Evolutionary conservation across 2,888 invertebrate genomes (phyloP), one percentile per base, ranked within the genome.

Genomic region (Spisula solida): DNA sequence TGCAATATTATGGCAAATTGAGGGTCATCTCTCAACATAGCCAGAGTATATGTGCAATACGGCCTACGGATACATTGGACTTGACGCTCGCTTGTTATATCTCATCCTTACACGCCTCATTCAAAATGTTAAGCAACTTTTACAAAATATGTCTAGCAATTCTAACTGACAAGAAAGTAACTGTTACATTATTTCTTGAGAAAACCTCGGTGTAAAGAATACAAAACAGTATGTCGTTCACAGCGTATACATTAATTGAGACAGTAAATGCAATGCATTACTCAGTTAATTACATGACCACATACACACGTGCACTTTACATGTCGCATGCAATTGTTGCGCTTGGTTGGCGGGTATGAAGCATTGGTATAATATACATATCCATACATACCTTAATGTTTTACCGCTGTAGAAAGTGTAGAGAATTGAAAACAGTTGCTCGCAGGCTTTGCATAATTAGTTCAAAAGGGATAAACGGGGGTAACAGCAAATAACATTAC

Each of bases 361-460:
- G 75, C 75, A 75, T 75, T 75, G 16, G 18, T 75, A 18, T 75
- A 75, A 75, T 5, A 75, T 75, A 41, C 2, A 31, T 34, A 12
- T 31, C 29, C 31, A 86, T 86, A 86, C 81, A 18, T 86, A 86
- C 81, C 81, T 81, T n/a, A 20, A 6, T 34, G 86, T 81, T 41
- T 86, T 86, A 48, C 81, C 82, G 56, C 82, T 86, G 60, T 29
- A 34, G 56, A 47, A n/a, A 81, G 10, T 6, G 31, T 31, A 75
- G 34, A 75, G 18, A 75, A 75, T 34, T 18, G 20, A 31, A 8
- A 34, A 34, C 14, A 75, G 31, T 16, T 75, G 75, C 5, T 34
- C 75, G 75, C 75, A 75, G 31, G 75, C 75, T 75, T 29, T 75
- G 75, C 75, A 16, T 31, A 75, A 75, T 75, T 75, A 34, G 34